Base-by-base conservation (phyloP, 2,888 invertebrate species). In the Epistrophe eligans region DNA sequence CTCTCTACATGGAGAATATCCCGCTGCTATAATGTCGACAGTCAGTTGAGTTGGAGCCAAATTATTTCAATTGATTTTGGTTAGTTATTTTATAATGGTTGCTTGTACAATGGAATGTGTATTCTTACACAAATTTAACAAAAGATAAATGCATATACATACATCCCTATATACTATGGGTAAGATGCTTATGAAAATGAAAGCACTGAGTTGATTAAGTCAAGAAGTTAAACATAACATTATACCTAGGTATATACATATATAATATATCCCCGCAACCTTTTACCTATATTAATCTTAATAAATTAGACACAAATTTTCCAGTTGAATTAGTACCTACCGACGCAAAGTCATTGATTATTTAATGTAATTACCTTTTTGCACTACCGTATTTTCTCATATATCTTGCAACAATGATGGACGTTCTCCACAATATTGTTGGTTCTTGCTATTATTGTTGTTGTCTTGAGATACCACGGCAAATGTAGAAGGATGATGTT, bases 331-430 rank as follows among this genome's bases (percentile, higher is more conserved):
- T 52, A 74, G 64, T 70, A 55, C 28, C 70, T 50, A 50, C 50
- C 11, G 66, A 70, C 57, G 70, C 64, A 71, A 66, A 74, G 74
- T 50, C 77, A 85, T 82, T 82, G 85, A 85, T 85, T 85, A 82
- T 85, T 85, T 82, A 85, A 85, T 74, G 77, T 55, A 79, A 82
- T 85, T 74, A 74, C 62, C 28, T 73, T 43, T 40, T 48, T 45
- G 70, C 43, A 32, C 7, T 50, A 38, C 10, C 38, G 19, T 38
- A 35, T 13, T 55, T 32, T 19, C 13, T 50, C 17, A 17, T 43
- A 15, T n/a, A 48, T 70, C 58, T 58, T 64, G 64, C 40, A 62
- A 43, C 40, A 32, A 13, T 64, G 52, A 19, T 32, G 45, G 43
- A 43, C 62, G 24, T 55, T 13, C 11, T 32, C 24, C 52, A 35